phyloP scores from a whole-genome alignment of 2,888 invertebrate genomes.

The Chirona hameri region DNA sequence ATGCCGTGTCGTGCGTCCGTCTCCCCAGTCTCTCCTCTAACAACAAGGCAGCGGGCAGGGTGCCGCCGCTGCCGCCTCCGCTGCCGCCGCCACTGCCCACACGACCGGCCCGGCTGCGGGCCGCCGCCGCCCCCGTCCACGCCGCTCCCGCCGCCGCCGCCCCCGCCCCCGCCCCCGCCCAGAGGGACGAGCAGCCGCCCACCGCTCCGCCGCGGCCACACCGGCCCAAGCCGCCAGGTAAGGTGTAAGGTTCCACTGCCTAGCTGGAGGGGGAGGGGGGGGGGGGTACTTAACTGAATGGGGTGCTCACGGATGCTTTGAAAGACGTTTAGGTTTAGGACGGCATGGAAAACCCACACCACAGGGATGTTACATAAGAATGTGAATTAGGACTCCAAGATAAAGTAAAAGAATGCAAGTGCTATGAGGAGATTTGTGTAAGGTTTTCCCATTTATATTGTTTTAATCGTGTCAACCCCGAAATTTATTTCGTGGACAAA shows the following conservation, averaged over 20 bases:
- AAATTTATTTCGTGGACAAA: too few relatives aligned
- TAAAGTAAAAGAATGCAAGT: too few relatives aligned
- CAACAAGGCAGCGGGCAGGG: neutral
- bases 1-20: neutral
- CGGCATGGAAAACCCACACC: too few relatives aligned
- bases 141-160: neutral
- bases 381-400: too few relatives aligned
- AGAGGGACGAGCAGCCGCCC: neutral
- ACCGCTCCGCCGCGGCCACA: neutral
- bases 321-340: too few relatives aligned
- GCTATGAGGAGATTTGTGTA: too few relatives aligned
- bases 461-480: too few relatives aligned
- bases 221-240: neutral
- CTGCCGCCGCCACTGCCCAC: constrained; percentile 12
- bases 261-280: too few relatives aligned
- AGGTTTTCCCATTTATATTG: too few relatives aligned
- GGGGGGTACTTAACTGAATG: too few relatives aligned
- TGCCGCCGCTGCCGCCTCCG: neutral
- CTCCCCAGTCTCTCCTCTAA: neutral
- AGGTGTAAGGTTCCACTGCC: neutral
- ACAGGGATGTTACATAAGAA: too few relatives aligned
- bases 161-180: neutral
- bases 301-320: too few relatives aligned
- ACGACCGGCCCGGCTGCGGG: neutral
- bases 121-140: neutral